phyloP scores from a whole-genome alignment of 2,797 vertebrate genomes.

The Dicrostonyx torquatus region DNA sequence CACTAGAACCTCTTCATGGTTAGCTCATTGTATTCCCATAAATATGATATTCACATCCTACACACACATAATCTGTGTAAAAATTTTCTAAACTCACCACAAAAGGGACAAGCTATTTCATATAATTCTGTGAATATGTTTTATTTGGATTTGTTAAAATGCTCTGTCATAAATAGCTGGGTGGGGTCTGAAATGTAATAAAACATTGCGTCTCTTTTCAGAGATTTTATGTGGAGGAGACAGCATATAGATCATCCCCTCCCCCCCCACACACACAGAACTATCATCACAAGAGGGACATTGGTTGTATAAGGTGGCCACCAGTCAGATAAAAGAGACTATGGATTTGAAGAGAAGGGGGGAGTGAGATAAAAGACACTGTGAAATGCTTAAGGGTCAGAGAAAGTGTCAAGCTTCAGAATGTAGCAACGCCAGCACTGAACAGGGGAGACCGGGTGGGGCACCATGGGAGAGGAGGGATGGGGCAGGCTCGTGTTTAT shows the following conservation, averaged over 20 bases:
- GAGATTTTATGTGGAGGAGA: not conserved
- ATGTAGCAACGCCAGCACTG: not conserved
- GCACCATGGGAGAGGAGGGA: not conserved
- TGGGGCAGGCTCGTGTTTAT: not conserved
- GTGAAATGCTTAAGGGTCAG: not conserved
- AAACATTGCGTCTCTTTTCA: not conserved
- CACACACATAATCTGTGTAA: not conserved
- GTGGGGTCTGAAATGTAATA: not conserved
- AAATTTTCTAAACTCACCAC: slow-evolving; percentile 14
- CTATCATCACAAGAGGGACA: not conserved
- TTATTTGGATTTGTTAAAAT: slow-evolving; percentile 46
- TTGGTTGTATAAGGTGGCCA: not conserved
- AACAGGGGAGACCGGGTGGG: not conserved
- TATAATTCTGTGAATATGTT: not conserved
- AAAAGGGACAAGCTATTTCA: not conserved
- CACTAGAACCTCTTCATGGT: not conserved
- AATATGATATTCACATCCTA: not conserved
- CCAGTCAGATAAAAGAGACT: not conserved
- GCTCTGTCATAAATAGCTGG: not conserved
- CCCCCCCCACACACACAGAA: not conserved
- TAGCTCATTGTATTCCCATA: not conserved
- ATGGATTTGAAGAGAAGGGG: not conserved
- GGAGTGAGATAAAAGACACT: not conserved
- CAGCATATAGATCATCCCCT: not conserved
- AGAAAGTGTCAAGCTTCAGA: not conserved